A percentile compares a stretch with the other conserved stretches of the same genome.
Evolutionary conservation across 2,797 vertebrate species (phyloP).

Genomic region (Natrix natrix): DNA sequence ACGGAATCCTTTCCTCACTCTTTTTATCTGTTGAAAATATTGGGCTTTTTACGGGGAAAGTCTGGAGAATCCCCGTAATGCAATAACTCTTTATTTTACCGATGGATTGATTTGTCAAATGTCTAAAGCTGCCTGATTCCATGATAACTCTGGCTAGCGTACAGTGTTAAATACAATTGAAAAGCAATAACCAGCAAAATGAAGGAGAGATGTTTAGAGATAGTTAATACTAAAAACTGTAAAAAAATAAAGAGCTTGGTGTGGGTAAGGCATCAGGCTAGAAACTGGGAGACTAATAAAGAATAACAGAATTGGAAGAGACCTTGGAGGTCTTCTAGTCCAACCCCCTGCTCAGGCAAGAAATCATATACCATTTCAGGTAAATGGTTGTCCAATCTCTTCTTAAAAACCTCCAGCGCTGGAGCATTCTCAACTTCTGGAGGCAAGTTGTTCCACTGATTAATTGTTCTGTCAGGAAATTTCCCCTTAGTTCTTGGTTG

Average conservation of each 20-base stretch:
- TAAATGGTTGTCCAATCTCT: background rate
- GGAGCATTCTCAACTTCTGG: background rate
- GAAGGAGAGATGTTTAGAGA: background rate
- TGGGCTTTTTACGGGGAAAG: background rate
- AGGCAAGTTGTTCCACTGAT: background rate
- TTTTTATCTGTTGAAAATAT: background rate
- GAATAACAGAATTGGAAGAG: background rate
- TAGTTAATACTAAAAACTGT: background rate
- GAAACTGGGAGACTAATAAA: background rate
- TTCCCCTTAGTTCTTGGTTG: background rate
- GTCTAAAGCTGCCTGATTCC: background rate
- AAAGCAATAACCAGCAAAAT: background rate
- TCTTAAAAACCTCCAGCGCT: background rate
- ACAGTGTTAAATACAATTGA: background rate
- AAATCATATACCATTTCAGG: background rate
- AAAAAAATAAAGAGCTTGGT: background rate
- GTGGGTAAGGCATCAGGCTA: background rate
- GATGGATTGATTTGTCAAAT: background rate
- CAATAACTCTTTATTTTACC: background rate
- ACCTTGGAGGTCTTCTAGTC: background rate
- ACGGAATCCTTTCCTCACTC: background rate
- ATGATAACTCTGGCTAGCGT: background rate
- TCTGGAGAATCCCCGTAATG: background rate
- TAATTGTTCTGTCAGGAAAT: background rate
- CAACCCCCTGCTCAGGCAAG: background rate